Evolutionary conservation across 2,888 invertebrate species (phyloP), one percentile per base, ranked within the genome.

Genomic region (Drosophila lutescens): DNA sequence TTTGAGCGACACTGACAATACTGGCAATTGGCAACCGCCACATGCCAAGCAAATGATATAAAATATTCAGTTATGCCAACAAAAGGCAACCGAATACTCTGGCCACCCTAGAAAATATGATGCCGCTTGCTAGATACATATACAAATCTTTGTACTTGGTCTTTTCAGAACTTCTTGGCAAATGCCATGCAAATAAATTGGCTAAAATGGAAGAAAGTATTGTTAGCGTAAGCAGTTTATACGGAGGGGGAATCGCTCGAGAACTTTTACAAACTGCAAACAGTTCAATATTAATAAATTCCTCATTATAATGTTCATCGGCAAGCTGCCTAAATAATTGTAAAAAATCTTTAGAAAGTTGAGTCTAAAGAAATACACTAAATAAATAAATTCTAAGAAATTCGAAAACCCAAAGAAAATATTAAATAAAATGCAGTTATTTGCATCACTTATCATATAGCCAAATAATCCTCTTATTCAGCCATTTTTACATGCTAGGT

Each of bases 1-100:
- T 80, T 74, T 79, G 88, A 88, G 72, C 80, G 87, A 81, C 78
- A 72, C 65, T 80, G 79, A 84, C 84, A 84, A 84, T 88, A 87
- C 89, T 50, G 76, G 72, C 85, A 88, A 88, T 84, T 84, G 89
- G 65, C 89, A 88, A 72, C 56, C 69, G 70, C 68, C 68, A 78
- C 74, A 61, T 32, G 67, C 69, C 74, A 78, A 74, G 62, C 62
- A 70, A 49, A 73, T 73, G 49, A 63, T 63, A 86, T 86, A 78
- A 84, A 88, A 86, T 80, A 88, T 86, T 88, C 89, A 86, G 83
- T 72, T 66, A 59, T 61, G 50, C 34, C 57, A 76, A 76, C 55
- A 76, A 70, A 69, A 47, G 59, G n/a, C 15, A 30, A 55, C 44
- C 17, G 69, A 69, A 68, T 69, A 38, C 38, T 10, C 12, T 2